Evolutionary conservation across 2,888 invertebrate species (phyloP), one percentile per base, ranked within the genome.

Genomic region (Ferdinandea cuprea): DNA sequence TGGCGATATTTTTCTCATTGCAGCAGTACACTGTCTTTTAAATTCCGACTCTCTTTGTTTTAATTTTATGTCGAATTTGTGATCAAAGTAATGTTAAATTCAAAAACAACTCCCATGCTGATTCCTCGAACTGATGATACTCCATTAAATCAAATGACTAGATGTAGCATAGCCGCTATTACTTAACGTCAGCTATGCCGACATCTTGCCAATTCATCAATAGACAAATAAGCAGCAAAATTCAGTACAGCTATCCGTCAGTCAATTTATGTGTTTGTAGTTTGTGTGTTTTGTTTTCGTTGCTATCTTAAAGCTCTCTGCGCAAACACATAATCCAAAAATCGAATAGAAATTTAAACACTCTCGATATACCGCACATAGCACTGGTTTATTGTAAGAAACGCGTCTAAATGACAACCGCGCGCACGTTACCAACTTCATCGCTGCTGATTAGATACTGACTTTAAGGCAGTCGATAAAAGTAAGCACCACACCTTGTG

Each of bases 131-230:
- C 35, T 85, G 89, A 78, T 88, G 90, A 87, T 50, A 87, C 86
- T 88, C 90, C 86, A 87, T 89, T 89, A 89, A 89, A 87, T 86
- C 85, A 91, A 91, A 89, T 91, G 91, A 91, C 91, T 90, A 90
- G 91, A 91, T 91, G 91, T 90, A 89, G 91, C 91, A 91, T 91
- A 91, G 91, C 91, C 88, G 91, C 87, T 87, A 84, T 87, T 85
- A 86, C 86, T 86, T 74, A 87, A 88, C 86, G 86, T 91, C 91
- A 91, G 91, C 91, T 91, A 91, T 91, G 91, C 91, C 91, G 91
- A 91, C 91, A 91, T 91, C 91, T 91, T 91, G 91, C 91, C 91
- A 91, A 90, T 88, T 89, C 87, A 88, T 86, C 90, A 90, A 91
- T 86, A 88, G 91, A 88, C 84, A 72, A 44, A 63, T 19, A 52